These are phyloP conservation scores for Empis stercorea DNA, from an alignment of 2,888 invertebrate species.

Conservation along the genomic window DNA sequence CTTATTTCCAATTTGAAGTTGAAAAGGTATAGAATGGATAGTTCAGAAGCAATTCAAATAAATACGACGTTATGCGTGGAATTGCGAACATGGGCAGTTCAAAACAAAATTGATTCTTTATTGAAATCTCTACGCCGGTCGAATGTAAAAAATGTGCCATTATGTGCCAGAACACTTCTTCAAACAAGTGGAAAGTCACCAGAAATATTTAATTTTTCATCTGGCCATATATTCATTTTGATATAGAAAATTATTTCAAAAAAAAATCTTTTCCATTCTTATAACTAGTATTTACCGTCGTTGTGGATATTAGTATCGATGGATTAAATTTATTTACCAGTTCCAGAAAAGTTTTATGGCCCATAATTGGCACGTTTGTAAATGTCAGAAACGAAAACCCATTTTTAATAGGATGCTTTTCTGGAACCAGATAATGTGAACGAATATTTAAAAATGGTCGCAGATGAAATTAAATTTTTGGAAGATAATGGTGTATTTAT, in stretches of 20 bases:
- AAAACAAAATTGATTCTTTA: background rate
- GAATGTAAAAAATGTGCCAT: background rate
- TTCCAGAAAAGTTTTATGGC: slow-evolving; percentile 3
- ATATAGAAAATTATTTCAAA: slow-evolving; percentile 1
- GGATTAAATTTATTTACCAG: slow-evolving; percentile 1
- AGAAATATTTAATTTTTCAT: background rate
- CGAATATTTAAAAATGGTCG: background rate
- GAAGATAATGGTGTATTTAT: background rate
- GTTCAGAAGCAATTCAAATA: background rate
- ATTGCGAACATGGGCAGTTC: too few species aligned
- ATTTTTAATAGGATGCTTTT: background rate
- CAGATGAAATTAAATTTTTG: background rate
- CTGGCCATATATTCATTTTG: slow-evolving; percentile 2
- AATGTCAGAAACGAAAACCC: slow-evolving; percentile 1
- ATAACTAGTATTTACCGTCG: background rate
- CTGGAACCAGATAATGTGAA: background rate
- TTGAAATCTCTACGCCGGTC: background rate
- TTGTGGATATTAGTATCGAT: background rate
- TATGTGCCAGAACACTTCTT: background rate
- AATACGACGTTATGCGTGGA: too few species aligned
- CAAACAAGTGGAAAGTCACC: background rate
- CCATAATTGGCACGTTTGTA: slow-evolving; percentile 1
- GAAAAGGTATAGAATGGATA: too few species aligned
- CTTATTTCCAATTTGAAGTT: too few species aligned
- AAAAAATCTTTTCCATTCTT: background rate